These are phyloP conservation scores for Bolborhynchus lineola DNA, from an alignment of 2,113 vertebrate genomes.

Conservation along the genomic window DNA sequence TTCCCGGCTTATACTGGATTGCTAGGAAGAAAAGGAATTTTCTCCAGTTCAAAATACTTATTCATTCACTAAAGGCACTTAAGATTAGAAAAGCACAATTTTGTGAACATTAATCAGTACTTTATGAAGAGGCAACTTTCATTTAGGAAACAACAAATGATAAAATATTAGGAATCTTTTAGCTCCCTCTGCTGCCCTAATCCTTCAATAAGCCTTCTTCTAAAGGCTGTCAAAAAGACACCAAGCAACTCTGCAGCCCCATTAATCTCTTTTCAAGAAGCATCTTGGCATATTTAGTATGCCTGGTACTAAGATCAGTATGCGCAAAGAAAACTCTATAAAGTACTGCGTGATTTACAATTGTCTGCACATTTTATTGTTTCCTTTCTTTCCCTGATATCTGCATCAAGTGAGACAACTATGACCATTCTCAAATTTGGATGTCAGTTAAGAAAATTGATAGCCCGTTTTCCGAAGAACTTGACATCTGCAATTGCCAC, in stretches of 20 bases:
- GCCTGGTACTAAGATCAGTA: not conserved
- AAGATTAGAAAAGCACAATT: not conserved
- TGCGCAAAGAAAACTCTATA: not conserved
- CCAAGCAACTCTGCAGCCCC: not conserved
- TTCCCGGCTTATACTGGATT: not conserved
- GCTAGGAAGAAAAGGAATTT: not conserved
- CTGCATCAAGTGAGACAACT: not conserved
- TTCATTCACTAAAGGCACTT: not conserved
- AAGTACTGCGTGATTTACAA: not conserved
- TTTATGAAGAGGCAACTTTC: conserved; percentile 4
- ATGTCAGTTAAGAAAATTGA: not conserved
- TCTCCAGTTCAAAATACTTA: not conserved
- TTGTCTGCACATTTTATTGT: not conserved
- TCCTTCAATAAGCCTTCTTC: not conserved
- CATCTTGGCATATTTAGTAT: not conserved
- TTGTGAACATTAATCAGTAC: conserved; percentile 13
- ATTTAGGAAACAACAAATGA: conserved; percentile 16
- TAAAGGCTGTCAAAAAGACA: not conserved
- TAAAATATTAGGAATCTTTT: conserved; percentile 63
- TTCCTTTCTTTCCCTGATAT: not conserved
- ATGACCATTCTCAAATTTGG: not conserved
- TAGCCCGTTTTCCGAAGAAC: not conserved
- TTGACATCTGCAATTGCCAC: not conserved
- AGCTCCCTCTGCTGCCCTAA: conserved; percentile 69
- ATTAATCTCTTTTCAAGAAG: not conserved